Conservation (phyloP, 2,797 vertebrate species). For the Chlorospingus flavigularis region DNA sequence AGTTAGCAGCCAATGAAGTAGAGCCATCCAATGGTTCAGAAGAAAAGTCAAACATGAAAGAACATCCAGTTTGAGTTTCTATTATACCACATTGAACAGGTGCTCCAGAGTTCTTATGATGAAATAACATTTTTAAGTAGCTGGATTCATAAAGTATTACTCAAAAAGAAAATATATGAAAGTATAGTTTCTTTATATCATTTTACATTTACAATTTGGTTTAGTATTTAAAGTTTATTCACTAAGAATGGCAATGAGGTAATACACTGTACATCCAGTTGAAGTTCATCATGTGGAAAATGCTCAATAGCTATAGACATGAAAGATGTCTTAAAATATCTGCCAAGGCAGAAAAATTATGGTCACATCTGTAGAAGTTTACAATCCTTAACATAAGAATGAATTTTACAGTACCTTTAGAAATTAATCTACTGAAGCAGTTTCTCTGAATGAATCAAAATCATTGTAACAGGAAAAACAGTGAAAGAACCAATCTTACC, state of each 20-base stretch:
- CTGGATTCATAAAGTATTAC: neutral
- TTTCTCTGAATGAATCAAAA: constrained; percentile 8
- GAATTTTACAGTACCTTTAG: neutral
- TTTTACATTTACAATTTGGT: neutral
- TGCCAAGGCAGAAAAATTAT: neutral
- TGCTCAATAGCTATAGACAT: neutral
- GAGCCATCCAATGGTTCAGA: neutral
- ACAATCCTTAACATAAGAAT: neutral
- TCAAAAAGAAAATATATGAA: neutral
- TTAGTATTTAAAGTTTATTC: neutral
- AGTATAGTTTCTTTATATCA: neutral
- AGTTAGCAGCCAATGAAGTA: neutral
- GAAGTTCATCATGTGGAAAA: neutral
- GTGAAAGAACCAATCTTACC: neutral
- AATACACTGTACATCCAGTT: neutral
- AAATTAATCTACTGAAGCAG: neutral
- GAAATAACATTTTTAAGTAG: neutral
- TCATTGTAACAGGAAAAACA: neutral
- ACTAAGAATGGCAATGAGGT: neutral
- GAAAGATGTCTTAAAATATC: neutral
- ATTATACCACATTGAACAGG: neutral
- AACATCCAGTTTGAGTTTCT: neutral
- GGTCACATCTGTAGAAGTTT: neutral
- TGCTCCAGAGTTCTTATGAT: neutral
- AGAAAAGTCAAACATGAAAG: neutral